Evolutionary conservation across 1,140 invertebrate genomes (phyloP).

Genomic region (Tenebrio molitor): DNA sequence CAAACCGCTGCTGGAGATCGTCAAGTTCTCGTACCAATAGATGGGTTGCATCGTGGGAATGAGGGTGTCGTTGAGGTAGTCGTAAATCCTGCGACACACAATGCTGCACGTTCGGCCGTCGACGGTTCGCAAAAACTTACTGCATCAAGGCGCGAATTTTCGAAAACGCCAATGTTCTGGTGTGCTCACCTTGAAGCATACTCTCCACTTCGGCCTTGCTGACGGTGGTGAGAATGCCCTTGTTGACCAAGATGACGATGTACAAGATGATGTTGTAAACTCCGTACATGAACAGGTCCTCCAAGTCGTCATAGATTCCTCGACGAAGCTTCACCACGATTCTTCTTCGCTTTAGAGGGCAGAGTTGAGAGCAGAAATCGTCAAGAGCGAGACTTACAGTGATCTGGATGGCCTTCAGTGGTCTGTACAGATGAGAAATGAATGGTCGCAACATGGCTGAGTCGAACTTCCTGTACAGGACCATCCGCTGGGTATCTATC

Average conservation of each 20-base stretch:
- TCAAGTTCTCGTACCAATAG: slow-evolving; percentile 53
- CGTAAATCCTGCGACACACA: slow-evolving; percentile 51
- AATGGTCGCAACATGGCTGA: slow-evolving; percentile 52
- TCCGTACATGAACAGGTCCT: slow-evolving; percentile 55
- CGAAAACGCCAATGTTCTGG: neutral
- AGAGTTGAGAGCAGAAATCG: neutral
- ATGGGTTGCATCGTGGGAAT: slow-evolving; percentile 52
- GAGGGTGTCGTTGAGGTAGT: slow-evolving; percentile 50
- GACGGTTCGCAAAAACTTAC: neutral
- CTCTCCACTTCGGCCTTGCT: slow-evolving; percentile 50
- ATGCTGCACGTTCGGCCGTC: neutral
- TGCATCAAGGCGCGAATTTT: slow-evolving; percentile 35
- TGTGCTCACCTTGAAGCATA: slow-evolving; percentile 40
- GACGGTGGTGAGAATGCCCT: slow-evolving; percentile 42
- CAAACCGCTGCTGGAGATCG: slow-evolving; percentile 49
- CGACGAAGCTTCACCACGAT: neutral
- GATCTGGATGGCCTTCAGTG: slow-evolving; percentile 43
- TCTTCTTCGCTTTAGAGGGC: neutral
- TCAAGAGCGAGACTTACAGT: neutral
- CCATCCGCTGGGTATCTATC: slow-evolving; percentile 17
- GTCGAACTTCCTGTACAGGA: slow-evolving; percentile 43
- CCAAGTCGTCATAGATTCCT: slow-evolving; percentile 1
- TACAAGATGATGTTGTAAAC: slow-evolving; percentile 57
- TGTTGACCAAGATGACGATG: slow-evolving; percentile 52
- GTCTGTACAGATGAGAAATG: slow-evolving; percentile 53